These are phyloP conservation scores for Cheilosia soror DNA, from an alignment of 2,888 invertebrate species.

Conservation along the genomic window DNA sequence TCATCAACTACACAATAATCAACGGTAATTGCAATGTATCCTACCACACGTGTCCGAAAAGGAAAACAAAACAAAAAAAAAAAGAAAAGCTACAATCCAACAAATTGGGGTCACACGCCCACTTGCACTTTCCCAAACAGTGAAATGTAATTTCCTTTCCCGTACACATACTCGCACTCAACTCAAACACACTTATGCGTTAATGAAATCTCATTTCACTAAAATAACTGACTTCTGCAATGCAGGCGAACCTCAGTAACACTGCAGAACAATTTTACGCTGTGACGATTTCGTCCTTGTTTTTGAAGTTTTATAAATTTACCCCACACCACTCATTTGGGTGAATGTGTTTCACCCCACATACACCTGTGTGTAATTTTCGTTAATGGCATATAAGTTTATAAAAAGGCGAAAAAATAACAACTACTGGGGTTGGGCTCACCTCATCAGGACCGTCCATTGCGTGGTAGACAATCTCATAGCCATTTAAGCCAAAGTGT, in stretches of 20 bases:
- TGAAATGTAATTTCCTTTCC: constrained; percentile 68
- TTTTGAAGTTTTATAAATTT: constrained; percentile 59
- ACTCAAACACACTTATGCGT: constrained; percentile 31
- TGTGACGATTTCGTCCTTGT: constrained; percentile 69
- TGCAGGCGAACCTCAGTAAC: constrained; percentile 52
- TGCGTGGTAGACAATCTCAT: constrained; percentile 93
- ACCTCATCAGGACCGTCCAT: constrained; percentile 87
- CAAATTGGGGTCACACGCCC: constrained; percentile 69
- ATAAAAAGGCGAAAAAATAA: constrained; percentile 22
- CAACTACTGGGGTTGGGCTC: constrained; percentile 58
- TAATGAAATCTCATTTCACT: constrained; percentile 46
- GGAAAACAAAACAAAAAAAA: constrained; percentile 7
- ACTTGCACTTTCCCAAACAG: constrained; percentile 67
- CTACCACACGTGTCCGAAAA: constrained; percentile 10
- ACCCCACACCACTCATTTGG: neutral
- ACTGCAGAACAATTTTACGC: constrained; percentile 67
- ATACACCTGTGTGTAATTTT: constrained; percentile 54
- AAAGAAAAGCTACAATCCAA: constrained; percentile 33
- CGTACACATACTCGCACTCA: constrained; percentile 13
- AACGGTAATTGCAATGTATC: constrained; percentile 68
- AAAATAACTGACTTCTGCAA: constrained; percentile 58
- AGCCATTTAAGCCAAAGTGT: constrained; percentile 92
- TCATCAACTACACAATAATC: constrained; percentile 51
- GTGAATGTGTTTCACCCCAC: neutral
- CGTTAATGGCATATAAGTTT: constrained; percentile 53